phyloP scores from a whole-genome alignment of 2,888 invertebrate genomes.

The Drosophila cyrtoloma region DNA sequence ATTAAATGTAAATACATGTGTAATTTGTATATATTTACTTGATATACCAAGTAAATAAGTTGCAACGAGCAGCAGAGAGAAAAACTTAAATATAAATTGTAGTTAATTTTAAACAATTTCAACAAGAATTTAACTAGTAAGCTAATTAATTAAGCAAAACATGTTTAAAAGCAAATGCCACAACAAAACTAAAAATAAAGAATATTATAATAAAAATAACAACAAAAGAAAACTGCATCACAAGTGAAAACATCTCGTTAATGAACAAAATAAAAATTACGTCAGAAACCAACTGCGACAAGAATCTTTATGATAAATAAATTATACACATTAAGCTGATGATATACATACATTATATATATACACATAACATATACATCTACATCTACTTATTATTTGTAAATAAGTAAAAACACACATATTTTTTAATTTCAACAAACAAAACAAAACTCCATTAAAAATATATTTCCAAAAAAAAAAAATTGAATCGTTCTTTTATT shows the following conservation, averaged over 20 bases:
- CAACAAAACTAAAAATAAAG: constrained; percentile 55
- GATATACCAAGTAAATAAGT: constrained; percentile 77
- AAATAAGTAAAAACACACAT: constrained; percentile 68
- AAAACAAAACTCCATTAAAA: constrained; percentile 72
- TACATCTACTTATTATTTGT: constrained; percentile 79
- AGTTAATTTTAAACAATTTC: constrained; percentile 78
- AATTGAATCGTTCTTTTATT: constrained; percentile 15
- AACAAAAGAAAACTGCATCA: constrained; percentile 36
- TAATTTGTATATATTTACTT: constrained; percentile 79
- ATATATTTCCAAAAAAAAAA: constrained; percentile 72
- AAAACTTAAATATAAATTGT: constrained; percentile 73
- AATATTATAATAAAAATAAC: constrained; percentile 23
- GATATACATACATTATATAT: constrained; percentile 50
- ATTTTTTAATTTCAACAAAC: constrained; percentile 69
- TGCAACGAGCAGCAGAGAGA: constrained; percentile 49
- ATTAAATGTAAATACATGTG: constrained; percentile 77
- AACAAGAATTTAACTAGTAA: constrained; percentile 72
- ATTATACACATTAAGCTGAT: constrained; percentile 56
- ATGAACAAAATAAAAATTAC: constrained; percentile 26
- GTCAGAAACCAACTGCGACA: constrained; percentile 43
- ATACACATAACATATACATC: constrained; percentile 59
- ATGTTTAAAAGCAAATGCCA: constrained; percentile 69
- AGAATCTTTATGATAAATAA: constrained; percentile 71
- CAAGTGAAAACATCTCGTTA: constrained; percentile 58
- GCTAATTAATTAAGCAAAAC: constrained; percentile 65